phyloP scores from a whole-genome alignment of 2,888 invertebrate genomes.

The Tachina fera region DNA sequence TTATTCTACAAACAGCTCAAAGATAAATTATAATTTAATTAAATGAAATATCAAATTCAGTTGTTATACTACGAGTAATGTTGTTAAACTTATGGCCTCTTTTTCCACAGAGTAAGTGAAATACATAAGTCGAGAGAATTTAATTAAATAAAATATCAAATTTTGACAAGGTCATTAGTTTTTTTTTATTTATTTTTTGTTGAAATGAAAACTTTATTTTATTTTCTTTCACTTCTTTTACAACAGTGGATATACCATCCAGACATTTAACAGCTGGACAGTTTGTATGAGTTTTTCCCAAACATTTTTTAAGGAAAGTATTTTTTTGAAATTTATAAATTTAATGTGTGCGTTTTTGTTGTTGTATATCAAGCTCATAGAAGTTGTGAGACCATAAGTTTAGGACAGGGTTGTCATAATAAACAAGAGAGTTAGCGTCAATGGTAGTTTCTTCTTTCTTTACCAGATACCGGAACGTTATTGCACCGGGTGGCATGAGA shows the following conservation, averaged over 20 bases:
- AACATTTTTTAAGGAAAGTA: background rate
- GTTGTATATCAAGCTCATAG: too few species aligned
- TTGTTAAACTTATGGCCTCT: conserved; percentile 46
- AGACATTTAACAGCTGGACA: conserved; percentile 42
- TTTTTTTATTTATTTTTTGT: background rate
- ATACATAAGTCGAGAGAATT: conserved; percentile 4
- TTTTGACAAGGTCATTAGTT: conserved; percentile 46
- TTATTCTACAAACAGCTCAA: conserved; percentile 12
- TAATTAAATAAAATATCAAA: background rate
- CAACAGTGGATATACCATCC: conserved; percentile 1
- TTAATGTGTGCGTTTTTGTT: too few species aligned
- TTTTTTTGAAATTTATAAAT: background rate
- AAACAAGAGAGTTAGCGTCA: too few species aligned
- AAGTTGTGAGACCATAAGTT: too few species aligned
- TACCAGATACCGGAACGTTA: too few species aligned
- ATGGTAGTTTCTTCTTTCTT: too few species aligned
- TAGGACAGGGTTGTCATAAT: too few species aligned
- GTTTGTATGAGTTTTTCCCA: conserved; percentile 11
- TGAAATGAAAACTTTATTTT: background rate
- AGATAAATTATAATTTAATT: conserved; percentile 25
- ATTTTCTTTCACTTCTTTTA: background rate
- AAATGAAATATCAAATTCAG: conserved; percentile 24
- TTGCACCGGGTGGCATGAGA: too few species aligned
- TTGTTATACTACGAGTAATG: conserved; percentile 41
- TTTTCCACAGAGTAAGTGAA: background rate